These are phyloP conservation scores for Petaurus breviceps DNA, from an alignment of 2,113 vertebrate species.

Conservation along the genomic window DNA sequence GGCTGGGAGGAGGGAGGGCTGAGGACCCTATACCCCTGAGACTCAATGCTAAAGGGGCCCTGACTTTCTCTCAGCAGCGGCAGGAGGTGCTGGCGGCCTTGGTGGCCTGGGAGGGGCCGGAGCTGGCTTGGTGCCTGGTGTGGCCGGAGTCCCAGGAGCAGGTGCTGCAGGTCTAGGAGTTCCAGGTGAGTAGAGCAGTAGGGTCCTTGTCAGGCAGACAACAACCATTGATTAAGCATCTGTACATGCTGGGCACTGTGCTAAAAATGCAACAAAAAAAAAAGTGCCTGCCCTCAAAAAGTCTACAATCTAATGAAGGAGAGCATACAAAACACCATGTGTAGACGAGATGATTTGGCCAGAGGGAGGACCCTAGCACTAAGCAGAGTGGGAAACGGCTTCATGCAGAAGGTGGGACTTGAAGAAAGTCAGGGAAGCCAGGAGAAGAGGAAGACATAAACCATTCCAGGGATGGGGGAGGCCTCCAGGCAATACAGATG, in stretches of 20 bases:
- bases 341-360: background rate
- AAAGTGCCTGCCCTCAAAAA: background rate
- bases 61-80: slow-evolving; percentile 24
- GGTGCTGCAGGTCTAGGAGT: background rate
- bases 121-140: slow-evolving; percentile 23
- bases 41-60: background rate
- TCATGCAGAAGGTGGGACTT: background rate
- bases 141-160: background rate
- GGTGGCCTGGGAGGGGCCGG: slow-evolving; percentile 51
- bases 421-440: background rate
- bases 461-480: no score
- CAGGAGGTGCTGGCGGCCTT: slow-evolving; percentile 60
- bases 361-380: no score
- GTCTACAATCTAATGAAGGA: background rate
- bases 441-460: background rate
- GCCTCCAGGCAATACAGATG: background rate
- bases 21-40: background rate
- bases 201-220: background rate
- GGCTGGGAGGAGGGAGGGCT: background rate
- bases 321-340: background rate
- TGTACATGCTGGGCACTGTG: no score
- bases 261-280: background rate
- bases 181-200: slow-evolving; percentile 62
- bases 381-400: background rate
- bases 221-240: background rate